Conservation (phyloP, 2,888 invertebrate genomes). For the Epicampocera succincta region DNA sequence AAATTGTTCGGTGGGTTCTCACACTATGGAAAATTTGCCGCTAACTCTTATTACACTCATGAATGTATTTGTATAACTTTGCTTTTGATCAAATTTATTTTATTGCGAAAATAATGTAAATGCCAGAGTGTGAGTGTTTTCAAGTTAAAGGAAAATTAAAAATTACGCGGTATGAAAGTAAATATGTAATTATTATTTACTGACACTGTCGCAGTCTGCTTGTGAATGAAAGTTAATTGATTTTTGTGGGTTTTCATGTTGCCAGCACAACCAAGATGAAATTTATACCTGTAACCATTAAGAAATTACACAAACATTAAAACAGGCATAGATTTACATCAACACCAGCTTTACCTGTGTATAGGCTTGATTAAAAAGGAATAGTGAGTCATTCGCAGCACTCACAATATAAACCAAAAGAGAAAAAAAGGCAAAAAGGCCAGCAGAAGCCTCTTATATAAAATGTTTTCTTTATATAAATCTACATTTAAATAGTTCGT, state of each 20-base stretch:
- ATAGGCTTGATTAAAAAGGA: background rate
- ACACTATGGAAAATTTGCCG: background rate
- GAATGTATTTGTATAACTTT: slow-evolving; percentile 6
- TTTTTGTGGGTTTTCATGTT: slow-evolving; percentile 59
- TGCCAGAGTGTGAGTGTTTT: background rate
- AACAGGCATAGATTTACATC: background rate
- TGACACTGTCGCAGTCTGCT: slow-evolving; percentile 20
- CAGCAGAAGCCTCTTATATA: no score
- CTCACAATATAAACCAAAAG: no score
- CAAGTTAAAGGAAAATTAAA: slow-evolving; percentile 18
- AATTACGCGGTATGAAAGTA: slow-evolving; percentile 9
- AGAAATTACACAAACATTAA: background rate
- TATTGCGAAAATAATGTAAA: slow-evolving; percentile 7
- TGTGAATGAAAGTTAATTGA: slow-evolving; percentile 56
- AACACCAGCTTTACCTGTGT: background rate
- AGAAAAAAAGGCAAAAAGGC: no score
- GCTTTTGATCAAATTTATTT: slow-evolving; percentile 29
- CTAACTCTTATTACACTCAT: background rate
- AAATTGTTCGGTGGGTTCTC: no score
- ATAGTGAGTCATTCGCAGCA: background rate
- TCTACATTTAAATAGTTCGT: no score
- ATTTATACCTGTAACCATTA: slow-evolving; percentile 19
- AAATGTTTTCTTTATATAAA: no score
- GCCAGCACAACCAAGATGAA: slow-evolving; percentile 9
- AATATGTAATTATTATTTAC: slow-evolving; percentile 26